Conservation (phyloP, 2,113 vertebrate genomes). For the Falcunculus frontatus region DNA sequence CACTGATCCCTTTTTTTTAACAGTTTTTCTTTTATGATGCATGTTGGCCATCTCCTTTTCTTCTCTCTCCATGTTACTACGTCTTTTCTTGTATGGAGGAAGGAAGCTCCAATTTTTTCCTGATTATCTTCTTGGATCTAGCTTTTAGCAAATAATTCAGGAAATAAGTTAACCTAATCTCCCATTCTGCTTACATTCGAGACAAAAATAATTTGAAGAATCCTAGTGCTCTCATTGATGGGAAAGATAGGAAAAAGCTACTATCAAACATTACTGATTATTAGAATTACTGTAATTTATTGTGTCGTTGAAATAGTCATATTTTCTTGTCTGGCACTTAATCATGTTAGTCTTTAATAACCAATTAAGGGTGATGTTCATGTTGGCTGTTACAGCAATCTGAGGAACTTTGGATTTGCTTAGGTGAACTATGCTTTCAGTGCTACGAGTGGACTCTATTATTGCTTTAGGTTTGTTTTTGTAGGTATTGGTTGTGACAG, state of each 20-base stretch:
- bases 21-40: neutral
- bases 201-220: neutral
- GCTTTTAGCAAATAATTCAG: neutral
- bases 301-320: neutral
- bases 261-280: neutral
- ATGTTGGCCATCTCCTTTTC: neutral
- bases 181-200: neutral
- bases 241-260: neutral
- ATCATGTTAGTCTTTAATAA: neutral
- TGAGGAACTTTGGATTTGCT: neutral
- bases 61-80: neutral
- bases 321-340: neutral
- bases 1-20: neutral
- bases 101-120: neutral
- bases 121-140: neutral
- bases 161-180: neutral
- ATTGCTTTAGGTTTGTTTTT: neutral
- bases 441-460: neutral
- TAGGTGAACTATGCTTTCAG: neutral
- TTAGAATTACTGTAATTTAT: neutral
- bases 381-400: neutral
- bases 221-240: neutral
- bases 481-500: neutral
- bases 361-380: neutral
- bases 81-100: neutral